Evolutionary conservation across 2,888 invertebrate genomes (phyloP).

Genomic region (Chrysopilus asiliformis): DNA sequence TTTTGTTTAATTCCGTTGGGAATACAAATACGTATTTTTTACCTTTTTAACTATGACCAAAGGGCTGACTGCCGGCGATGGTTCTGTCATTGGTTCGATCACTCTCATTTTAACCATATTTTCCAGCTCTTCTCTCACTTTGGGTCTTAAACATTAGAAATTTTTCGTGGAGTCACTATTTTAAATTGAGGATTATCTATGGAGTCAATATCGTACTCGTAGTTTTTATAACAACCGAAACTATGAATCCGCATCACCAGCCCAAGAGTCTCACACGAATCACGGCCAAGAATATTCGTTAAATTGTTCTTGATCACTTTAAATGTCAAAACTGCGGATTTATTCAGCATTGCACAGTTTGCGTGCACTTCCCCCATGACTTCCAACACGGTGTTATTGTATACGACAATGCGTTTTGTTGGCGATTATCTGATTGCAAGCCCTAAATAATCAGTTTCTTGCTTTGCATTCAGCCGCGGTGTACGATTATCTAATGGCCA

Average conservation of each 20-base stretch:
- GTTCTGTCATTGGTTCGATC: slow-evolving; percentile 6
- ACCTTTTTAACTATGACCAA: slow-evolving; percentile 11
- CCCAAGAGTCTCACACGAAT: too few relatives aligned
- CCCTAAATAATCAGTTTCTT: not conserved
- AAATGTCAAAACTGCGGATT: too few relatives aligned
- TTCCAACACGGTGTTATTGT: too few relatives aligned
- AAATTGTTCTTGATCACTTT: too few relatives aligned
- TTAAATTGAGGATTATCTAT: slow-evolving; percentile 5
- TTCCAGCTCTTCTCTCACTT: slow-evolving; percentile 9
- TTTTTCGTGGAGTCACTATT: slow-evolving; percentile 6
- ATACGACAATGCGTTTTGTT: not conserved
- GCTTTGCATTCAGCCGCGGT: not conserved
- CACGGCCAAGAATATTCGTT: too few relatives aligned
- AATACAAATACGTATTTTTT: not conserved
- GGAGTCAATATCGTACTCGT: slow-evolving; percentile 3
- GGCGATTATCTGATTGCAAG: not conserved
- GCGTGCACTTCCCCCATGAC: too few relatives aligned
- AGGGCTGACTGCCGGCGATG: slow-evolving; percentile 10
- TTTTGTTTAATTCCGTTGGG: slow-evolving; percentile 1
- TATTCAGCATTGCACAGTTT: too few relatives aligned
- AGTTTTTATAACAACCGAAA: too few relatives aligned
- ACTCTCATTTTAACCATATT: slow-evolving; percentile 6
- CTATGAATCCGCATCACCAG: too few relatives aligned
- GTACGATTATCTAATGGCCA: too few relatives aligned
- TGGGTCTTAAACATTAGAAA: slow-evolving; percentile 8